phyloP scores from a whole-genome alignment of 2,113 vertebrate species.

The Datnioides undecimradiatus region DNA sequence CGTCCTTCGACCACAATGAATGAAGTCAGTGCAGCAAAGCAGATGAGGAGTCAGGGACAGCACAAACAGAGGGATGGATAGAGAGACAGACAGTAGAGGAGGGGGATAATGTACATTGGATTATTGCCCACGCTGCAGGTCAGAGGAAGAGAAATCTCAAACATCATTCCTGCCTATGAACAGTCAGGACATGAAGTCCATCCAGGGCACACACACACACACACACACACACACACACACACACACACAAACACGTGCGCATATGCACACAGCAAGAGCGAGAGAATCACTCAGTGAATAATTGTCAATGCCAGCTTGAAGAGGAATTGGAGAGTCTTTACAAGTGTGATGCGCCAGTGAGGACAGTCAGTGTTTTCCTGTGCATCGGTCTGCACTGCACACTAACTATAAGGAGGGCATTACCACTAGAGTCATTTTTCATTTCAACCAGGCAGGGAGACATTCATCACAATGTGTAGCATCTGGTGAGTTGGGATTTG shows the following conservation, averaged over 20 bases:
- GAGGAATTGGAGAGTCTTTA: neutral
- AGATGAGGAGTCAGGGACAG: neutral
- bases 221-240: neutral
- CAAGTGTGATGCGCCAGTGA: neutral
- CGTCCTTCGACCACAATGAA: conserved; percentile 37
- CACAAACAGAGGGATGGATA: neutral
- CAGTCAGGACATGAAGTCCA: conserved; percentile 3
- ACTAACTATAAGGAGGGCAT: conserved; percentile 12
- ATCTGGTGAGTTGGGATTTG: neutral
- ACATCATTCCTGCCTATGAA: neutral
- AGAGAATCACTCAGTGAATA: conserved; percentile 10
- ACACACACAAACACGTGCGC: conserved; percentile 1
- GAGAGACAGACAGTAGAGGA: neutral
- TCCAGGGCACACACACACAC: neutral
- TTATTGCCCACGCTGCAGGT: neutral
- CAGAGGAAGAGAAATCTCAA: neutral
- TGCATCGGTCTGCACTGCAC: neutral
- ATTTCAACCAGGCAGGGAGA: neutral
- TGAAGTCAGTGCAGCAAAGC: conserved; percentile 32
- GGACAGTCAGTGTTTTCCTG: conserved; percentile 6
- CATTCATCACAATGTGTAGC: conserved; percentile 18
- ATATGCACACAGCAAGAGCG: neutral
- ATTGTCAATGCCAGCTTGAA: neutral
- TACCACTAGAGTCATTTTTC: neutral
- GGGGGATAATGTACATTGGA: neutral